These are phyloP conservation scores for Oostethus manadensis DNA, from an alignment of 2,113 vertebrate genomes.

Conservation along the genomic window DNA sequence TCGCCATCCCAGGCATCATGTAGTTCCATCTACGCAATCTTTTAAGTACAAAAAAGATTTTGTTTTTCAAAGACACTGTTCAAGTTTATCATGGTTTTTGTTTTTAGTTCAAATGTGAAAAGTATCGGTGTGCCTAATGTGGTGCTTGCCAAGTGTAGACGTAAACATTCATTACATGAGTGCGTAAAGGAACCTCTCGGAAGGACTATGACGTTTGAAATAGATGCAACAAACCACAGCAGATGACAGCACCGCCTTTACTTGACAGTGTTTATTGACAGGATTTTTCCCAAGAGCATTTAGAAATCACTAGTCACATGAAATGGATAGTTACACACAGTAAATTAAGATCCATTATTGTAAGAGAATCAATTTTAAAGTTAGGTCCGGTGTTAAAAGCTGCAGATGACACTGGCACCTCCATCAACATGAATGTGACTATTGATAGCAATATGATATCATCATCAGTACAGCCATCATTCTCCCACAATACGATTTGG, in stretches of 20 bases:
- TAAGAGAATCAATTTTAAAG: slow-evolving; percentile 35
- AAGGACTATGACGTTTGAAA: too few relatives aligned
- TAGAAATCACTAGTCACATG: slow-evolving; percentile 69
- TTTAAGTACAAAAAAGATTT: too few relatives aligned
- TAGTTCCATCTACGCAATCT: too few relatives aligned
- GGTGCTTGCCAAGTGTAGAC: too few relatives aligned
- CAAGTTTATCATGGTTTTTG: too few relatives aligned
- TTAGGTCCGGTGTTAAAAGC: slow-evolving; percentile 36
- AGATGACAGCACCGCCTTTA: slow-evolving; percentile 33
- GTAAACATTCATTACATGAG: too few relatives aligned
- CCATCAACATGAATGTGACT: slow-evolving; percentile 14
- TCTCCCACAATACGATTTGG: slow-evolving; percentile 30
- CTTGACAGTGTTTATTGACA: slow-evolving; percentile 68
- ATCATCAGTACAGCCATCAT: slow-evolving; percentile 28
- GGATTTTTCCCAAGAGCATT: slow-evolving; percentile 56
- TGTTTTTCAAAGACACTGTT: too few relatives aligned
- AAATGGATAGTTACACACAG: slow-evolving; percentile 63
- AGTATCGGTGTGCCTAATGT: too few relatives aligned
- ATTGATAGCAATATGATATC: slow-evolving; percentile 12
- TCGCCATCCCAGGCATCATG: background rate
- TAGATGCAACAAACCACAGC: slow-evolving; percentile 15
- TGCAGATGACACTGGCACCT: slow-evolving; percentile 19
- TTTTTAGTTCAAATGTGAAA: too few relatives aligned
- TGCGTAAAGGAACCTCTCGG: too few relatives aligned
- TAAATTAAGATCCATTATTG: slow-evolving; percentile 46